These are phyloP conservation scores for Tychaedon coryphoeus DNA, from an alignment of 2,113 vertebrate species.

Conservation along the genomic window DNA sequence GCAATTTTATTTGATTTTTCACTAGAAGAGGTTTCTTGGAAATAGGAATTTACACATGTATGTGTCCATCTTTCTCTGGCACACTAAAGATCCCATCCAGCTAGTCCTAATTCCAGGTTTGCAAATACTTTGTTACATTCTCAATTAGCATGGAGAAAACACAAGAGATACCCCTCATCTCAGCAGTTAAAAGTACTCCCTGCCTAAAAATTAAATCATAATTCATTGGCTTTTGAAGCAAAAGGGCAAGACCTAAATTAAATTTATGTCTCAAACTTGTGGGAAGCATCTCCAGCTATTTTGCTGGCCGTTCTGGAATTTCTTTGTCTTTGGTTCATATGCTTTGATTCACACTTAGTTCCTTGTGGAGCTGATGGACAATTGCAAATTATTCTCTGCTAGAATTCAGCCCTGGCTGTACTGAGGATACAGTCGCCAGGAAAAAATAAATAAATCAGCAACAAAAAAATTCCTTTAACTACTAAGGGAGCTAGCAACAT, in stretches of 20 bases:
- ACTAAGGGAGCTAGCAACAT: conserved; percentile 1
- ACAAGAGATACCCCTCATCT: not conserved
- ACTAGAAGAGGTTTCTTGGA: not conserved
- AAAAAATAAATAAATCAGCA: conserved; percentile 48
- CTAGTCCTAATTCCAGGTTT: not conserved
- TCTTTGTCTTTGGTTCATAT: conserved; percentile 51
- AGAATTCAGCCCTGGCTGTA: conserved; percentile 19
- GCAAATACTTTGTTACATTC: not conserved
- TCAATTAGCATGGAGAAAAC: not conserved
- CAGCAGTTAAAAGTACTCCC: not conserved
- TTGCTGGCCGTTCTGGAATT: not conserved
- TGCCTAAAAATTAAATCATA: conserved; percentile 5
- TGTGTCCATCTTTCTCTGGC: not conserved
- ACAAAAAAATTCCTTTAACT: conserved; percentile 27
- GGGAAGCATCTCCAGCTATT: conserved; percentile 43
- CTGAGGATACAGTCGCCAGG: not conserved
- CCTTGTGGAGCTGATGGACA: conserved; percentile 45
- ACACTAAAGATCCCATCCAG: not conserved
- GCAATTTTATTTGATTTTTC: not conserved
- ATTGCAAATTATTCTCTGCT: conserved; percentile 38
- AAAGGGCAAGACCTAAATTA: conserved; percentile 28
- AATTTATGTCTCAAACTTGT: conserved; percentile 22
- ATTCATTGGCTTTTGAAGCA: not conserved
- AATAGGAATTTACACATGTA: not conserved
- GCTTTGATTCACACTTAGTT: conserved; percentile 55